phyloP scores from a whole-genome alignment of 35 echinoderm and acorn worm species.

The Patiria miniata region DNA sequence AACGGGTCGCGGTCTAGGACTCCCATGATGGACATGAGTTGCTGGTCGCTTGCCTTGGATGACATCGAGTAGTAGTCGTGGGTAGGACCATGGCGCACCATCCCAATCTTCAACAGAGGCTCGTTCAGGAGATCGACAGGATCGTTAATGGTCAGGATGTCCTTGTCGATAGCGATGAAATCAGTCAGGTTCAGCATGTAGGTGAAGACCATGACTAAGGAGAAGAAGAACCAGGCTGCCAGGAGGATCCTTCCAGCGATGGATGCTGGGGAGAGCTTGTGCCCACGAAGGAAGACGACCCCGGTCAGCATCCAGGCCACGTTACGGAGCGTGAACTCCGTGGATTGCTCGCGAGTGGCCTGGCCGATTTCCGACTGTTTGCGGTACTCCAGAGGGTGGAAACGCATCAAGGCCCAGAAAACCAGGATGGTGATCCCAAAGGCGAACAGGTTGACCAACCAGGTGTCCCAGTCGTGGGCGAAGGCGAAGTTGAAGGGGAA shows the following conservation, averaged over 20 bases:
- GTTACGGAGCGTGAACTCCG: slow-evolving; percentile 68
- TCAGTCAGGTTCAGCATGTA: slow-evolving; percentile 65
- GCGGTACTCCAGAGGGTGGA: slow-evolving; percentile 76
- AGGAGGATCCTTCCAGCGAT: slow-evolving; percentile 53
- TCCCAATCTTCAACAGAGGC: slow-evolving; percentile 65
- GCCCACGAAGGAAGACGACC: slow-evolving; percentile 64
- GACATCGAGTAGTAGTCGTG: slow-evolving; percentile 61
- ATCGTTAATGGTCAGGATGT: slow-evolving; percentile 32
- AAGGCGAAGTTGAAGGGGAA: slow-evolving; percentile 70
- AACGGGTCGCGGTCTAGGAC: slow-evolving; percentile 54
- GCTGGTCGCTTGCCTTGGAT: slow-evolving; percentile 21
- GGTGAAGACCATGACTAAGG: slow-evolving; percentile 59
- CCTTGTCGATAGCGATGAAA: slow-evolving; percentile 71
- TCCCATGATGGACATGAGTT: slow-evolving; percentile 54
- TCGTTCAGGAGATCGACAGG: slow-evolving; percentile 53
- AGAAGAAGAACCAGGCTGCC: slow-evolving; percentile 81
- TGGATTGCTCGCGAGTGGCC: slow-evolving; percentile 56
- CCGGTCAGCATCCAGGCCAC: slow-evolving; percentile 37
- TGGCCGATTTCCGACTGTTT: slow-evolving; percentile 35
- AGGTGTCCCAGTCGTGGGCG: slow-evolving; percentile 65
- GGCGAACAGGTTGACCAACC: slow-evolving; percentile 69
- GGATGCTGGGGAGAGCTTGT: slow-evolving; percentile 57
- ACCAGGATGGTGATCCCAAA: slow-evolving; percentile 58
- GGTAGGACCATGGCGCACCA: slow-evolving; percentile 69
- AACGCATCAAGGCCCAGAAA: slow-evolving; percentile 50